A percentile compares a stretch with the other conserved stretches of the same genome.
phyloP scores from a whole-genome alignment of 2,888 invertebrate genomes.

The Acronicta psi region DNA sequence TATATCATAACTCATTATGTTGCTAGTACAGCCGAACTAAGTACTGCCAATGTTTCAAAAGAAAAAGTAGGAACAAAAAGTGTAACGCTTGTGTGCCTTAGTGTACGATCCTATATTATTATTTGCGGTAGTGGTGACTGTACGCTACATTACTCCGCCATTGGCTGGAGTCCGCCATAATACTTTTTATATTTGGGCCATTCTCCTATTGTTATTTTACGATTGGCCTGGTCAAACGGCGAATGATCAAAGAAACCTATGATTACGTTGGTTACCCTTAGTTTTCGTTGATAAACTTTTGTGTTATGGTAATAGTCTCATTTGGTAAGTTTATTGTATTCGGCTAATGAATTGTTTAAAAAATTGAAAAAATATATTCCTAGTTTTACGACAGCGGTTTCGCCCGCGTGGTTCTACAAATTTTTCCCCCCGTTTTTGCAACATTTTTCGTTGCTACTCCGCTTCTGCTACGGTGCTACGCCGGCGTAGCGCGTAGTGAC shows the following conservation, averaged over 20 bases:
- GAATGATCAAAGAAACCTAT: slow-evolving; percentile 39
- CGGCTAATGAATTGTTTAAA: neutral
- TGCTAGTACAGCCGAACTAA: too few species aligned
- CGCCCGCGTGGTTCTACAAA: too few species aligned
- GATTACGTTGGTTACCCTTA: slow-evolving; percentile 14
- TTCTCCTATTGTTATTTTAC: slow-evolving; percentile 54
- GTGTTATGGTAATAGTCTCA: slow-evolving; percentile 12
- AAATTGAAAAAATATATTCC: too few species aligned
- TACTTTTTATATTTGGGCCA: slow-evolving; percentile 63
- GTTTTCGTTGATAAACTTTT: slow-evolving; percentile 31
- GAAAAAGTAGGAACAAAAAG: neutral
- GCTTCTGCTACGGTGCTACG: neutral
- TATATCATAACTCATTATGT: too few species aligned
- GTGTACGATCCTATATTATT: slow-evolving; percentile 54
- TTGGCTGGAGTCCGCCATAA: slow-evolving; percentile 47
- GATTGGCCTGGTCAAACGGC: slow-evolving; percentile 36
- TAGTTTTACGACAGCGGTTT: too few species aligned
- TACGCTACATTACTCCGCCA: slow-evolving; percentile 64
- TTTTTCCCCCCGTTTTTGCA: neutral
- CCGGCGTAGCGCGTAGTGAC: slow-evolving; percentile 16
- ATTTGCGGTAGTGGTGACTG: slow-evolving; percentile 54
- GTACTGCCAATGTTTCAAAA: too few species aligned
- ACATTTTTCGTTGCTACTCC: neutral
- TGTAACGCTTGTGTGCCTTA: slow-evolving; percentile 21
- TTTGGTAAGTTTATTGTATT: neutral